These are phyloP conservation scores for Actias luna DNA, from an alignment of 2,888 invertebrate genomes.

Conservation along the genomic window DNA sequence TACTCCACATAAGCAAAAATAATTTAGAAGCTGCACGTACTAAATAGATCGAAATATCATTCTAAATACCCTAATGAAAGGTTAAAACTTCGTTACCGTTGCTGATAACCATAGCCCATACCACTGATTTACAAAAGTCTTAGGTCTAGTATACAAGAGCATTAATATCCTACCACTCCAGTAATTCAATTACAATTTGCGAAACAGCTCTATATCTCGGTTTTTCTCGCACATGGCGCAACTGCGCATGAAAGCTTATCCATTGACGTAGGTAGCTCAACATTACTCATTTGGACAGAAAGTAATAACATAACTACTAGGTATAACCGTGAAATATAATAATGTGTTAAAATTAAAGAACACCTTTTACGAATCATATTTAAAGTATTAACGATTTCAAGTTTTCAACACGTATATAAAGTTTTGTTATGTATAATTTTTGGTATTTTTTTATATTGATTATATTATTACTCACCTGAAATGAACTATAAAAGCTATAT, in stretches of 20 bases:
- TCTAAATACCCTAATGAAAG: too few species aligned
- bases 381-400: neutral
- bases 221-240: neutral
- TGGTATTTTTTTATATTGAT: neutral
- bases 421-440: neutral
- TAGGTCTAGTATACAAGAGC: neutral
- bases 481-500: neutral
- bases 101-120: neutral
- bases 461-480: neutral
- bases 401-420: neutral
- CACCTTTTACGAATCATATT: neutral
- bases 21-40: neutral
- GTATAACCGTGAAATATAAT: conserved; percentile 4
- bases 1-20: neutral
- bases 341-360: neutral
- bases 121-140: neutral
- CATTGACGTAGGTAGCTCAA: conserved; percentile 12
- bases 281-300: conserved; percentile 12
- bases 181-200: conserved; percentile 3
- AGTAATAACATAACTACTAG: conserved; percentile 9
- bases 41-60: too few species aligned
- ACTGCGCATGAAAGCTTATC: conserved; percentile 13
- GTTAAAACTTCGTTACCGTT: too few species aligned
- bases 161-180: neutral
- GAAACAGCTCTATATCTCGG: neutral